phyloP scores from a whole-genome alignment of 2,888 invertebrate genomes.

The Arenicola marina region DNA sequence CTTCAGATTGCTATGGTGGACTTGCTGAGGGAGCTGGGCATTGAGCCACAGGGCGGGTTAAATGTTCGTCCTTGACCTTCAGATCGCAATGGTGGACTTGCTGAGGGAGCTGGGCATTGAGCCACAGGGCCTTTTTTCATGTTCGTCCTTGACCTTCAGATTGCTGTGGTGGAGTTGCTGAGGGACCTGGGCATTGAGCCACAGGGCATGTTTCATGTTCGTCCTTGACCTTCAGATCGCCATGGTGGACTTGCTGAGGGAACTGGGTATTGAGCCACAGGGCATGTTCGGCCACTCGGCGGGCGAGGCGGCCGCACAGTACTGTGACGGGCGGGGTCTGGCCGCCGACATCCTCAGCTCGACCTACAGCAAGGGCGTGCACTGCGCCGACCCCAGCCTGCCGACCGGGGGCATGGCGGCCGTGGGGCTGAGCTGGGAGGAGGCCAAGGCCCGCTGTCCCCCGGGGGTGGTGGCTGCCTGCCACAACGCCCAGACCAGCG shows the following conservation, averaged over 20 bases:
- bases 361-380: conserved; percentile 67
- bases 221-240: conserved; percentile 96
- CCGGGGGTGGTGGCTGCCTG: conserved; percentile 83
- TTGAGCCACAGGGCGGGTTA: too few relatives aligned
- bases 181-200: too few relatives aligned
- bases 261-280: conserved; percentile 63
- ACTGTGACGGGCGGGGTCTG: conserved; percentile 89
- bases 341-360: conserved; percentile 76
- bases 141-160: too few relatives aligned
- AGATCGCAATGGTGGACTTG: too few relatives aligned
- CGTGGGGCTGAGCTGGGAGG: conserved; percentile 80
- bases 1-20: too few relatives aligned
- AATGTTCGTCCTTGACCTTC: too few relatives aligned
- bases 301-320: conserved; percentile 88
- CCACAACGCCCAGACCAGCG: conserved; percentile 87
- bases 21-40: too few relatives aligned
- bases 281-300: conserved; percentile 67
- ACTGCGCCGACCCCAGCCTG: conserved; percentile 77
- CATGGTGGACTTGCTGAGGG: conserved; percentile 78
- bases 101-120: too few relatives aligned
- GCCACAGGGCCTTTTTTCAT: too few relatives aligned
- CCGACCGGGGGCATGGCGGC: conserved; percentile 82
- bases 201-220: too few relatives aligned
- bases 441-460: conserved; percentile 75
- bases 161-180: too few relatives aligned